phyloP scores from a whole-genome alignment of 2,113 vertebrate species.

The Sphyrna mokarran region DNA sequence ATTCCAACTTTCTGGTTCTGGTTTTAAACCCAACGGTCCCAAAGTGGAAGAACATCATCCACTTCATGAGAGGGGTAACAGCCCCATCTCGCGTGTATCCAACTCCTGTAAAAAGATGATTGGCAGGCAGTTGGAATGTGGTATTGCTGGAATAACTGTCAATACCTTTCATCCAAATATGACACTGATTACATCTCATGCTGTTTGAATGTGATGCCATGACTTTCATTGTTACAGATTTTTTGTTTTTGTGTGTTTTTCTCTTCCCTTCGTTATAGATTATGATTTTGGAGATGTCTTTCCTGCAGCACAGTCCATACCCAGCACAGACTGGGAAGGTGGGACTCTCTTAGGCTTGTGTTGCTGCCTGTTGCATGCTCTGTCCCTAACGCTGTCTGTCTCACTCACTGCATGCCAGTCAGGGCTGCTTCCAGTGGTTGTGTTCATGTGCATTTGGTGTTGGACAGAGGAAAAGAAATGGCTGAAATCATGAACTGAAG shows the following conservation, averaged over 20 bases:
- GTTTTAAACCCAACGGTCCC: not conserved
- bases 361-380: conserved; percentile 66
- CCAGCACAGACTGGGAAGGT: conserved; percentile 99
- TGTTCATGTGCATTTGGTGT: not conserved
- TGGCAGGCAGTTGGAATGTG: not conserved
- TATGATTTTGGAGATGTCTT: conserved; percentile 99
- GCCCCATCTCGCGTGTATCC: not conserved
- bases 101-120: not conserved
- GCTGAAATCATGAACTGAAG: conserved; percentile 1
- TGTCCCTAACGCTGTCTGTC: conserved; percentile 36
- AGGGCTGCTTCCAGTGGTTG: conserved; percentile 1
- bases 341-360: conserved; percentile 61
- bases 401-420: conserved; percentile 31
- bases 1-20: not conserved
- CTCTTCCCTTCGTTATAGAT: conserved; percentile 81
- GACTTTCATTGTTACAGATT: conserved; percentile 57
- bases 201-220: not conserved
- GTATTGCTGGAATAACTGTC: not conserved
- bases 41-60: not conserved
- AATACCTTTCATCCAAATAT: not conserved
- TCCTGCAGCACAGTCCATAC: conserved; percentile 92
- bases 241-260: conserved; percentile 70
- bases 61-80: not conserved
- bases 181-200: not conserved
- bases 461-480: not conserved